phyloP scores from a whole-genome alignment of 1,140 invertebrate species.

The Hetaerina americana region DNA sequence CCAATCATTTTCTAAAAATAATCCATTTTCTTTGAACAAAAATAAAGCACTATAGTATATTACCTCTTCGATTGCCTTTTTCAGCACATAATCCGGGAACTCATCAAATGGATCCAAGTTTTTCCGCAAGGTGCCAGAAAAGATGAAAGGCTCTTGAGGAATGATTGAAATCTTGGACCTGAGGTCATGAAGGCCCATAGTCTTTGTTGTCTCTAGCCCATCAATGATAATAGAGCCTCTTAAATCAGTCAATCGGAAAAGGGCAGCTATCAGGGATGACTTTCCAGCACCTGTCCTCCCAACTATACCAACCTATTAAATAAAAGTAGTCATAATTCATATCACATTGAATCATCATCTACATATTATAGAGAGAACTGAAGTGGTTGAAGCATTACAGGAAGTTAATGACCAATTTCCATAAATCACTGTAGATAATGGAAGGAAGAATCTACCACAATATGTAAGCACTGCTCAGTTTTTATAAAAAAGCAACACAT shows the following conservation, averaged over 20 bases:
- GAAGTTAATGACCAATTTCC: too few species aligned
- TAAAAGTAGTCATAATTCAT: too few species aligned
- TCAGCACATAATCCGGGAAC: slow-evolving; percentile 46
- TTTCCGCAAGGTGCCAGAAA: slow-evolving; percentile 44
- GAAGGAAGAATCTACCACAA: too few species aligned
- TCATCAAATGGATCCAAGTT: slow-evolving; percentile 54
- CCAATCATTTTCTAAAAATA: too few species aligned
- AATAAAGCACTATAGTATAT: slow-evolving; percentile 2
- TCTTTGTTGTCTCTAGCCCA: slow-evolving; percentile 36
- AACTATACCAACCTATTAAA: slow-evolving; percentile 54
- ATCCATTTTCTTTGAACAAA: too few species aligned
- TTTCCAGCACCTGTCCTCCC: slow-evolving; percentile 67
- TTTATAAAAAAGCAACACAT: too few species aligned
- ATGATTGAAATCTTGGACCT: slow-evolving; percentile 55
- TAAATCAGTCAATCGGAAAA: slow-evolving; percentile 56
- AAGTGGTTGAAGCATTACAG: too few species aligned
- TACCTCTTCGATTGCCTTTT: slow-evolving; percentile 70
- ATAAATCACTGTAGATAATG: too few species aligned
- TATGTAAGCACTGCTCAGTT: too few species aligned
- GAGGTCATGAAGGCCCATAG: slow-evolving; percentile 43
- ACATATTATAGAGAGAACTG: too few species aligned
- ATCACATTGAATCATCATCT: too few species aligned
- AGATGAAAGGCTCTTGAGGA: slow-evolving; percentile 55
- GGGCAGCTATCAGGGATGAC: slow-evolving; percentile 56
- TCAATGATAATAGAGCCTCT: slow-evolving; percentile 56